Percentiles rank a stretch among this genome's conserved stretches.
Conservation (phyloP, 1,140 invertebrate genomes). For the Ooceraea biroi region DNA sequence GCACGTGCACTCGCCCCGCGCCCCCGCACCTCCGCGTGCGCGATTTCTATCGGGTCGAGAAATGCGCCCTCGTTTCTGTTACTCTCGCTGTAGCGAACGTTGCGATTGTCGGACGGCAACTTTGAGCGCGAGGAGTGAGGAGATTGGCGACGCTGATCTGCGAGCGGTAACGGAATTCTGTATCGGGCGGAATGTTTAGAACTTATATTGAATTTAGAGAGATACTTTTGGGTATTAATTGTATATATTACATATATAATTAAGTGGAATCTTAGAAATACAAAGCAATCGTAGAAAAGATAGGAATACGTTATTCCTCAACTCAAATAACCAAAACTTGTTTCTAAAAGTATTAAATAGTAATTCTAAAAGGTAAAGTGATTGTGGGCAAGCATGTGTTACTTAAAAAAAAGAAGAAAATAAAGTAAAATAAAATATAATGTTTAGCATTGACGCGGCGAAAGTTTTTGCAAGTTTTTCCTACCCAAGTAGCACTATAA, state of each 20-base stretch:
- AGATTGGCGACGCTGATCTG: not conserved
- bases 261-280: not conserved
- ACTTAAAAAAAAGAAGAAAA: too few relatives aligned
- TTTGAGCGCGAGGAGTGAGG: not conserved
- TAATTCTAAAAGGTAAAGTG: too few relatives aligned
- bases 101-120: constrained; percentile 28
- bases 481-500: not conserved
- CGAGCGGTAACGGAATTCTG: not conserved
- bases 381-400: too few relatives aligned
- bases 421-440: not conserved
- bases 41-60: constrained; percentile 48
- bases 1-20: constrained; percentile 39
- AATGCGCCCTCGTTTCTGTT: constrained; percentile 23
- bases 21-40: not conserved
- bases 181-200: constrained; percentile 1
- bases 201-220: not conserved
- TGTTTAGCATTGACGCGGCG: not conserved
- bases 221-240: not conserved
- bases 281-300: not conserved
- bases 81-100: constrained; percentile 9
- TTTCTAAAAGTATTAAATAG: too few relatives aligned
- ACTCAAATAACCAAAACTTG: too few relatives aligned
- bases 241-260: not conserved
- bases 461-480: not conserved
- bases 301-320: too few relatives aligned